Evolutionary conservation across 2,888 invertebrate species (phyloP).

Genomic region (Andrena camellia): DNA sequence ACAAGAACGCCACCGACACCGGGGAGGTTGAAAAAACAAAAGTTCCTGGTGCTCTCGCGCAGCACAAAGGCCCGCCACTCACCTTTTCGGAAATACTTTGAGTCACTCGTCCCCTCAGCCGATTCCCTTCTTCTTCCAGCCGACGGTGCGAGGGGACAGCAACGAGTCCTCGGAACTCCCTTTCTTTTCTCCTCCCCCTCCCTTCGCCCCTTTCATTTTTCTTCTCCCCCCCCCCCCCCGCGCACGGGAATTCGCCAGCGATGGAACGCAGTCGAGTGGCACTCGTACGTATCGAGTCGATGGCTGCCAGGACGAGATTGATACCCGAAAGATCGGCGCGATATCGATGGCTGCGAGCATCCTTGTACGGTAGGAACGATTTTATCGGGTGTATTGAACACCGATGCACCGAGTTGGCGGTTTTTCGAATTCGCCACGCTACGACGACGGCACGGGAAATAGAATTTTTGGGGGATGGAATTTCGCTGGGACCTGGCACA

Average conservation of each 20-base stretch:
- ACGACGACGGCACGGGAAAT: background rate
- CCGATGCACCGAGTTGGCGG: slow-evolving; percentile 19
- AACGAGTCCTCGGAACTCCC: slow-evolving; percentile 59
- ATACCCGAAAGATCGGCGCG: slow-evolving; percentile 50
- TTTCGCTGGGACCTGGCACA: background rate
- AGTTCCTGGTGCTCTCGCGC: slow-evolving; percentile 54
- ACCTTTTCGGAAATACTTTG: slow-evolving; percentile 69
- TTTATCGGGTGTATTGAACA: slow-evolving; percentile 47
- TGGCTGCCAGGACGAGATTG: slow-evolving; percentile 47
- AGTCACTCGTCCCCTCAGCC: slow-evolving; percentile 22
- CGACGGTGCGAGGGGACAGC: slow-evolving; percentile 34
- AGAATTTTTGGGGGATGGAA: background rate
- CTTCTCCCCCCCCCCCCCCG: background rate
- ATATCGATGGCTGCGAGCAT: slow-evolving; percentile 51
- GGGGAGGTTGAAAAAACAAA: slow-evolving; percentile 47
- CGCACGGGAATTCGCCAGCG: slow-evolving; percentile 51
- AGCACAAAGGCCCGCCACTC: slow-evolving; percentile 61
- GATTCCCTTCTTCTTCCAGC: slow-evolving; percentile 25
- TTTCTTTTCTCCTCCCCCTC: background rate
- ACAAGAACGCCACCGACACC: slow-evolving; percentile 5
- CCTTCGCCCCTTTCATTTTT: background rate
- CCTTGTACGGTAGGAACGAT: slow-evolving; percentile 40
- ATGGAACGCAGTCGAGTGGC: slow-evolving; percentile 57
- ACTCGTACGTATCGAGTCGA: slow-evolving; percentile 50
- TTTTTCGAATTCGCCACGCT: slow-evolving; percentile 43